phyloP scores from a whole-genome alignment of 2,797 vertebrate species.

The Eupleurogrammus muticus region DNA sequence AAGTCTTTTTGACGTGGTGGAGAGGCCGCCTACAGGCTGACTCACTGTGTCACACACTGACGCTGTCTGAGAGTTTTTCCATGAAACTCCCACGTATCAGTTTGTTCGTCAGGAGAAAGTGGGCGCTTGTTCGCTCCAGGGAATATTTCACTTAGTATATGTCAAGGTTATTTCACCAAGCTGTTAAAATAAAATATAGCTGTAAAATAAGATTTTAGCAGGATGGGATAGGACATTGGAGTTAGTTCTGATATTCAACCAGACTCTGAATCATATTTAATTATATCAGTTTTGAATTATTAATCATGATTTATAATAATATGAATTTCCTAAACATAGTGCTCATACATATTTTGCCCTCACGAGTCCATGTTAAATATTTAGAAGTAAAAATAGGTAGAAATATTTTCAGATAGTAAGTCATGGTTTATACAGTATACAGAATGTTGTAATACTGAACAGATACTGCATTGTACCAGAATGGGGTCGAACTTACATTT shows the following conservation, averaged over 20 bases:
- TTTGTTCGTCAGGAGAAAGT: slow-evolving; percentile 69
- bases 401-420: too few species aligned
- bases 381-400: too few species aligned
- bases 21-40: slow-evolving; percentile 83
- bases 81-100: slow-evolving; percentile 76
- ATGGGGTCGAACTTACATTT: too few species aligned
- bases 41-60: slow-evolving; percentile 79
- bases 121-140: slow-evolving; percentile 62
- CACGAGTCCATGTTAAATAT: too few species aligned
- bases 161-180: slow-evolving; percentile 60
- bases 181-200: slow-evolving; percentile 24
- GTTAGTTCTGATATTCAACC: not conserved
- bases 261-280: not conserved
- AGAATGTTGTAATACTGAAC: too few species aligned
- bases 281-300: not conserved
- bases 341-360: too few species aligned
- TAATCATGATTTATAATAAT: too few species aligned
- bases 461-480: too few species aligned
- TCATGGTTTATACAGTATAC: too few species aligned
- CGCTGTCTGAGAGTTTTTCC: slow-evolving; percentile 76
- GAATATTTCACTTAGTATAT: slow-evolving; percentile 58
- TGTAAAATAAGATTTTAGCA: slow-evolving; percentile 9
- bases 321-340: too few species aligned
- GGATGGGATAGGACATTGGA: not conserved
- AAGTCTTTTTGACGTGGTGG: slow-evolving; percentile 72